Base-by-base conservation (phyloP, 2,888 invertebrate species). In the Galerucella pusilla region DNA sequence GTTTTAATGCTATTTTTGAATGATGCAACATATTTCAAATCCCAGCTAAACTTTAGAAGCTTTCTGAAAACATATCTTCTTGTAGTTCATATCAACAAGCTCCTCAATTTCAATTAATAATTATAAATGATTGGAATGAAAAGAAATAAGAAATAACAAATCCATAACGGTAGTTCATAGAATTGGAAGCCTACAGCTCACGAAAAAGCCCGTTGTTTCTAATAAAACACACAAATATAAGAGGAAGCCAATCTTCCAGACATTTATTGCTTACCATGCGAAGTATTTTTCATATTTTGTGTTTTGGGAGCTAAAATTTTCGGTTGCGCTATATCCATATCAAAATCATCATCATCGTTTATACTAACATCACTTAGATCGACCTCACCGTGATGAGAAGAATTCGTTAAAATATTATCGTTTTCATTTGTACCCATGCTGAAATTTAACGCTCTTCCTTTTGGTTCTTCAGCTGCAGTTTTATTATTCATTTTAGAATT, bases 291-390 rank as follows among this genome's bases (percentile, higher is more conserved):
- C 60, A 66, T 25, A 5, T 75, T 7, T 42, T 42, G 68, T 11
- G 67, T 73, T 76, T 84, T 83, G 46, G 80, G 77, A 9, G 81
- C 75, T 57, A 84, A 76, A 71, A 85, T 85, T 76, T 83, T 84
- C 7, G 83, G 78, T 52, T 75, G 76, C 2, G 80, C 68, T 77
- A 82, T 79, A 64, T 86, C 87, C 85, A 79, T 75, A 28, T 75
- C 74, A 14, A 75, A 73, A 54, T 74, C 60, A 68, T 89, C 89
- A 14, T 93, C 91, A 76, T 90, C 90, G 80, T 93, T 93, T 89
- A 95, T 91, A 81, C 91, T 94, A 25, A 95, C 93, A 85, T 95
- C 94, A 85, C 94, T 94, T n/a, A 95, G 88, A 86, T 94, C 94
- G 54, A 77, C 75, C 28, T 81, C 80, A 25, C 75, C 70, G 54